Conservation (phyloP, 2,797 vertebrate genomes). For the Sparidentex hasta region DNA sequence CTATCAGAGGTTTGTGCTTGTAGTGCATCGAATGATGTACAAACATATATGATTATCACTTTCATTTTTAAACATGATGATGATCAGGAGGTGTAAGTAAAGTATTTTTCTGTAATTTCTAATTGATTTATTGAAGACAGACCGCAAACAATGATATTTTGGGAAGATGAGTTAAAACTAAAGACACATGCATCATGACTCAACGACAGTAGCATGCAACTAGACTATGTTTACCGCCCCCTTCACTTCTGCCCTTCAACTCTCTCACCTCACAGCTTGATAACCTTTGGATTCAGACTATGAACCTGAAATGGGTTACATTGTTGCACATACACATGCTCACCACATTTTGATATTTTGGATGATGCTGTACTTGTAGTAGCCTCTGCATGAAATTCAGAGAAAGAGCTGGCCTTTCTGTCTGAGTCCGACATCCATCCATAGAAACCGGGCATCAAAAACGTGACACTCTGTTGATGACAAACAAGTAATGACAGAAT, state of each 20-base stretch:
- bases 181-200: not conserved
- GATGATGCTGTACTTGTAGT: conserved; percentile 46
- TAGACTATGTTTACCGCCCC: no score
- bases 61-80: not conserved
- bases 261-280: not conserved
- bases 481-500: conserved; percentile 48
- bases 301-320: not conserved
- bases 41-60: not conserved
- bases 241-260: not conserved
- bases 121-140: not conserved
- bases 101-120: not conserved
- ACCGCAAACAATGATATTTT: not conserved
- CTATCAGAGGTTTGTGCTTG: not conserved
- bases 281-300: not conserved
- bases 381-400: conserved; percentile 58
- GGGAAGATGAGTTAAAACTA: not conserved
- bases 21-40: not conserved
- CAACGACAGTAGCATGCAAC: not conserved
- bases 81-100: not conserved
- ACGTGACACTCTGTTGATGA: conserved; percentile 89
- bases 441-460: conserved; percentile 94
- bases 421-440: conserved; percentile 83
- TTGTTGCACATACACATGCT: not conserved
- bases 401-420: conserved; percentile 61
- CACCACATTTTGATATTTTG: conserved; percentile 67